Percentiles rank a stretch among this genome's conserved stretches.
Evolutionary conservation across 2,113 vertebrate genomes (phyloP).

Genomic region (Eidolon helvum): DNA sequence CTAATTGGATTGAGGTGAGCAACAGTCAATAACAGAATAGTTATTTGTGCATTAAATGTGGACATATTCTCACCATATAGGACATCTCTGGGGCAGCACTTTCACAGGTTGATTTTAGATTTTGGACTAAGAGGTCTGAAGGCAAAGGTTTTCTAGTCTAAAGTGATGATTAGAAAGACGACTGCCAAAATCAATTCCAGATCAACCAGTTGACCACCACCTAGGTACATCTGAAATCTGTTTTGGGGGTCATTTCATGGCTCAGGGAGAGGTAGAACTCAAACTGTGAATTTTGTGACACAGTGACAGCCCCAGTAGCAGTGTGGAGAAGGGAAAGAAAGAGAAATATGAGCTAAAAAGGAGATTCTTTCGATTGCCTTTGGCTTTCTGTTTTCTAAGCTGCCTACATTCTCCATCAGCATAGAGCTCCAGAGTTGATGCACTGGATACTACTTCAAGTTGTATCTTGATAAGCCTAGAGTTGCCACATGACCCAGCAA

Average conservation of each 20-base stretch:
- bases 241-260: not conserved
- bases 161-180: not conserved
- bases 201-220: not conserved
- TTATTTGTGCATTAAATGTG: not conserved
- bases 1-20: slow-evolving; percentile 65
- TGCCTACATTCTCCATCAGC: not conserved
- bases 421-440: not conserved
- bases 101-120: not conserved
- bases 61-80: not conserved
- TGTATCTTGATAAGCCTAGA: not conserved
- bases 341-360: not conserved
- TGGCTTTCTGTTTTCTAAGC: not conserved
- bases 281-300: not conserved
- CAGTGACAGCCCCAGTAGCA: not conserved
- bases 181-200: not conserved
- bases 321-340: not conserved
- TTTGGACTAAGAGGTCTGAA: not conserved
- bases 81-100: not conserved
- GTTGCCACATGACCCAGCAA: not conserved
- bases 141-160: not conserved
- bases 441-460: not conserved
- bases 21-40: not conserved
- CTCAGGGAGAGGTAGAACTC: not conserved
- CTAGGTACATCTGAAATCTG: not conserved
- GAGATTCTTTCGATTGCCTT: not conserved